These are phyloP conservation scores for Eurystomus glaucurus DNA, from an alignment of 2,797 vertebrate species.

Conservation along the genomic window DNA sequence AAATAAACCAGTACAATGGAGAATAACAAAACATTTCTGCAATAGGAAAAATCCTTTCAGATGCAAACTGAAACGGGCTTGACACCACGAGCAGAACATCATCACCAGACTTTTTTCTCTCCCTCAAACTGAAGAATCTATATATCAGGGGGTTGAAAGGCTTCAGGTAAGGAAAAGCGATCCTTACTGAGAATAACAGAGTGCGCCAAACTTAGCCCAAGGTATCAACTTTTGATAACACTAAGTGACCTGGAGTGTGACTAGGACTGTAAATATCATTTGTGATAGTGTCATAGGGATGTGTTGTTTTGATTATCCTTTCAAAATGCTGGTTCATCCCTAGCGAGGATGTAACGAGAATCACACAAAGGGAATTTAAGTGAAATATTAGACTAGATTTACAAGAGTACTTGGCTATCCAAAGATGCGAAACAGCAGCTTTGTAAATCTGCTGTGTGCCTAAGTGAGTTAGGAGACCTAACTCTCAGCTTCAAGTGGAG, in stretches of 20 bases:
- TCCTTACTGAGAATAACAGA: background rate
- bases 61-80: background rate
- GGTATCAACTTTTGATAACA: background rate
- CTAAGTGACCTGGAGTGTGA: rapidly evolving
- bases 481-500: background rate
- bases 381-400: background rate
- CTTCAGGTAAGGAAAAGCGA: background rate
- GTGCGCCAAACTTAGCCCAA: background rate
- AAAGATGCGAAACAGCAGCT: background rate
- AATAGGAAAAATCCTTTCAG: background rate
- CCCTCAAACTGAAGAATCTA: background rate
- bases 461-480: background rate
- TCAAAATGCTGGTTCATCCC: background rate
- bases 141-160: background rate
- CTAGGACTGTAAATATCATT: background rate
- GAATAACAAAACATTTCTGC: conserved; percentile 3
- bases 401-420: background rate
- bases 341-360: background rate
- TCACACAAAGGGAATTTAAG: background rate
- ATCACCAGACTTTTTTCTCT: background rate
- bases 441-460: background rate
- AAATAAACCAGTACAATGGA: background rate
- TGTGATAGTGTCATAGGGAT: background rate
- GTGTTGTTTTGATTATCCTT: background rate
- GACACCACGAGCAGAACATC: background rate